Conservation (phyloP, 2,888 invertebrate genomes). For the Brenthis hecate region DNA sequence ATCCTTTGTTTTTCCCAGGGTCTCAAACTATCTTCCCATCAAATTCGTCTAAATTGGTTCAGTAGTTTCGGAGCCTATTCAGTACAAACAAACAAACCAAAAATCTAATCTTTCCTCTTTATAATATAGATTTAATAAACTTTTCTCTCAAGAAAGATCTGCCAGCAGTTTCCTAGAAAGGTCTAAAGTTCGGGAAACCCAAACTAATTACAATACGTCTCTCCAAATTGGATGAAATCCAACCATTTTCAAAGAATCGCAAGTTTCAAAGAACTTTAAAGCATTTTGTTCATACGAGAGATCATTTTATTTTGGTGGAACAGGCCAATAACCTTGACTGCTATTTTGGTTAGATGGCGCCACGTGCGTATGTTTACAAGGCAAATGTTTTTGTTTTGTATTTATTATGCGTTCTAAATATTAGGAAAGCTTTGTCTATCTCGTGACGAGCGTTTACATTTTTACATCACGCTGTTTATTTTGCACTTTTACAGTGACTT, state of each 20-base stretch:
- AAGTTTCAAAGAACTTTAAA: not conserved
- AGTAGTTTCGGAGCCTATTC: too few species aligned
- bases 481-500: too few species aligned
- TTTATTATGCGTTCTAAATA: constrained; percentile 14
- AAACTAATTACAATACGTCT: constrained; percentile 4
- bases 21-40: too few species aligned
- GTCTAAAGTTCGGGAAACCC: constrained; percentile 24
- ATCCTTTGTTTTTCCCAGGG: too few species aligned
- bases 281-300: not conserved
- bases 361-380: constrained; percentile 27
- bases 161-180: constrained; percentile 23
- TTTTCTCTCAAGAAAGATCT: not conserved
- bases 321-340: constrained; percentile 25
- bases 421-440: not conserved
- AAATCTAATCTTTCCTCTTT: too few species aligned
- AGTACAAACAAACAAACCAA: too few species aligned
- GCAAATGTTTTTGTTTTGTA: constrained; percentile 3
- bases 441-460: not conserved
- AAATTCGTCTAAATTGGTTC: too few species aligned
- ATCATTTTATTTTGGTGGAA: constrained; percentile 7
- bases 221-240: constrained; percentile 24
- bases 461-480: not conserved
- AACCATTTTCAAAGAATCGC: constrained; percentile 2
- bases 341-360: constrained; percentile 19
- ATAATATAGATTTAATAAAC: too few species aligned